Evolutionary conservation across 2,113 vertebrate genomes (phyloP), one percentile per base, ranked within the genome.

Genomic region (Zapus hudsonius): DNA sequence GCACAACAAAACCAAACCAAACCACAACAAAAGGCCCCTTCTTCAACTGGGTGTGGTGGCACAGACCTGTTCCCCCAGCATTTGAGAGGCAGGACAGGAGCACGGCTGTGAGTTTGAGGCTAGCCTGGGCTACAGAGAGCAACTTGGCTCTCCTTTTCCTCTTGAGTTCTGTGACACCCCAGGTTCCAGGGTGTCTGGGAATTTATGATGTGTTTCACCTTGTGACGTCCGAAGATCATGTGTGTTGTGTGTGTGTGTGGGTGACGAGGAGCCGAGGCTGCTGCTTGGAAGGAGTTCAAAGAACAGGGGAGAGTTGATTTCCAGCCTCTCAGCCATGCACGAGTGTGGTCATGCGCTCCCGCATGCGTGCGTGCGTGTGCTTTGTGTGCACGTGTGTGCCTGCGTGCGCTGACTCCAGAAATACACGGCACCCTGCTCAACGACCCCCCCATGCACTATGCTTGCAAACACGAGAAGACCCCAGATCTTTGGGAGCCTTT

Each of bases 191-290:
- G 52, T 93, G 67, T 40, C 91, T 78, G 27, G 66, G 97, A 97
- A 97, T 97, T 97, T 96, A 97, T 0, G 82, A 97, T 0, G 95
- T 97, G 96, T 95, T 97, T 95, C 79, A 61, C 93, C 90, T 97
- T 94, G 90, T 70, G 92, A 97, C 97, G 96, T 94, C 94, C 93
- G 96, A 94, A 95, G 97, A 98, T 96, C 55, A 73, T 87, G 73
- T 66, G 13, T 66, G 97, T 73, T 87, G 73, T 66, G 13, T 66
- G 97, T n/a, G 75, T 87, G 73, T 66, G 13, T 66, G 97, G 96
- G 96, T 80, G 97, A 95, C 93, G 97, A 97, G 96, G 97, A 96
- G 95, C 96, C 5, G 81, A 97, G 92, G 92, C 88, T 84, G 90
- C 52, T 95, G 92, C 44, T 83, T 70, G 2, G 2, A 64, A 87